phyloP scores from a whole-genome alignment of 2,113 vertebrate species.

The Microcebus jonahi region DNA sequence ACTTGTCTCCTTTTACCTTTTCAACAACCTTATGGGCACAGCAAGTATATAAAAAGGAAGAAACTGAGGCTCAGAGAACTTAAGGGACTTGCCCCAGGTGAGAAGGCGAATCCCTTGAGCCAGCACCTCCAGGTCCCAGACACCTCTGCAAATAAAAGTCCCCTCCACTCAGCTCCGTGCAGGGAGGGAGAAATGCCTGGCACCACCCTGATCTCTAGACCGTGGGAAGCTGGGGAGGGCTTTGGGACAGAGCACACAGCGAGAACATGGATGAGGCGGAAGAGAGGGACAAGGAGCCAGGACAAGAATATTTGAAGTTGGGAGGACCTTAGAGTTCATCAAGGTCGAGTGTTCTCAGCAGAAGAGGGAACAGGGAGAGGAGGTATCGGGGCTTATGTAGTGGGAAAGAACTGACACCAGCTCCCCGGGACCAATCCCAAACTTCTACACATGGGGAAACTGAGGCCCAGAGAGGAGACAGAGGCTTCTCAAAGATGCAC shows the following conservation, averaged over 20 bases:
- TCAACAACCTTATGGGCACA: neutral
- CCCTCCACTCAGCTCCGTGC: neutral
- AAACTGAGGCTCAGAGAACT: neutral
- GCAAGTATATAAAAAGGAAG: neutral
- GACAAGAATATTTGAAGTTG: neutral
- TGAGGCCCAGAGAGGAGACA: neutral
- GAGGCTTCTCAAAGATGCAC: neutral
- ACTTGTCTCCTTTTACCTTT: neutral
- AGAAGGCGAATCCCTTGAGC: neutral
- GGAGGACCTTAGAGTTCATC: neutral
- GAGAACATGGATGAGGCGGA: neutral
- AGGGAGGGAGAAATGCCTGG: neutral
- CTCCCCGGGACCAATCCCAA: neutral
- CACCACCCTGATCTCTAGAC: neutral
- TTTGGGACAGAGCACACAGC: neutral
- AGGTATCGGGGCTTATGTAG: neutral
- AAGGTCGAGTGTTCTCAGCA: neutral
- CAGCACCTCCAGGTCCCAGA: neutral
- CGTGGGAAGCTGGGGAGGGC: neutral
- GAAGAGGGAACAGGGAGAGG: neutral
- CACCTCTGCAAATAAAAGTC: neutral
- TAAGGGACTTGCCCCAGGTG: neutral
- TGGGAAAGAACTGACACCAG: neutral
- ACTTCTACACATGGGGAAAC: neutral
- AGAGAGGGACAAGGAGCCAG: neutral